Base-by-base conservation (phyloP, 2,797 vertebrate genomes). In the Sebastes glaucus region DNA sequence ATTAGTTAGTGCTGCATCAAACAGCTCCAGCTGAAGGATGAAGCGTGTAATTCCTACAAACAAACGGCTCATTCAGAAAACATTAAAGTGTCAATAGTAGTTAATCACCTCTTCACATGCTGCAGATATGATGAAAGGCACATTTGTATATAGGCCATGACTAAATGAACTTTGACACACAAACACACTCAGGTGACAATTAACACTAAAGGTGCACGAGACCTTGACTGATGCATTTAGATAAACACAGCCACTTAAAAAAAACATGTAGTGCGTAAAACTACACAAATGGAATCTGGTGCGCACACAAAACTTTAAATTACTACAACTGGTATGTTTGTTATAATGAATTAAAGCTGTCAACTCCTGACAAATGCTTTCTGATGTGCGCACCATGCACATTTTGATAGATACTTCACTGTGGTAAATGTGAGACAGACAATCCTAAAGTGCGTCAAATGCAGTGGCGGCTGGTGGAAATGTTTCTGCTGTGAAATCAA, bases 41-140 rank as follows among this genome's bases (percentile, higher is more conserved):
- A 83, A 89, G 88, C 86, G 80, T 90, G 93, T 91, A 87, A 93
- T 91, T 89, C 83, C 83, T 64, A 78, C 86, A 88, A 91, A 92
- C 87, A 92, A 89, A 90, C 64, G 87, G 63, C 53, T 93, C 88
- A 89, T 89, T 89, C 88, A 86, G 71, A 80, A 88, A 90, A 82
- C 90, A 87, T 87, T 83, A 73, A 83, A 87, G 79, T 84, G 88
- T 89, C 89, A 89, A 81, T 86, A 75, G 70, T 38, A 71, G 82
- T 86, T 83, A 86, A 87, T 93, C 87, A 81, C 55, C 71, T 73
- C 86, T 32, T 87, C 83, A 83, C 78, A 57, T 76, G 70, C 59
- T 74, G 11, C 78, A n/a, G 33, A 81, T 63, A 72, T 74, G 74
- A 72, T 74, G 77, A 83, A 81, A 85, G 70, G 10, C 68, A 42